Evolutionary conservation across 2,888 invertebrate species (phyloP), one percentile per base, ranked within the genome.

Genomic region (Cephus spinipes): DNA sequence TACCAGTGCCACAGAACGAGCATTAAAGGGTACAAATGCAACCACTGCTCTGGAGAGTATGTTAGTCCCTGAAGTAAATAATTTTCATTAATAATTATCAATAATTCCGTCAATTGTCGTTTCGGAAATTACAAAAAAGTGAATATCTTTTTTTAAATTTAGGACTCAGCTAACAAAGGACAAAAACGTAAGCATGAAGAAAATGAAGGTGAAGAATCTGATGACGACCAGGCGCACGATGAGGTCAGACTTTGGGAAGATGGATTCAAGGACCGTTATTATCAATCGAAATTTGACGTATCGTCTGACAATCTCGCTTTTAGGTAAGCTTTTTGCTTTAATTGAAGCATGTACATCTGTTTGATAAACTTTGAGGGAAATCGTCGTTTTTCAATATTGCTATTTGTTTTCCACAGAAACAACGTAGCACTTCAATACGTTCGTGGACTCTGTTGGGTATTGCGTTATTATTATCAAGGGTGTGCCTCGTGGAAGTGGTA

Each of bases 401-500:
- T 30, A 31, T 74, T 68, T 79, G 35, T 77, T 81, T 81, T 79
- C 88, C 89, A 40, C 77, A 94, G 95, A 85, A 95, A 97, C 90
- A 95, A 96, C 86, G 98, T 99, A 69, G 98, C 98, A 3, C 93
- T 96, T 75, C 98, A 99, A 89, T 99, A 99, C 93, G 98, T 98
- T 4, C 94, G 96, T 76, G 99, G 99, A 0, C 93, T 99, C 75
- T 98, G 98, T 92, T 99, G 99, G 99, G 99, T 99, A 78, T 93
- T 99, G 36, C 95, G 97, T 85, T 99, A 99, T 93, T 99, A 99
- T 92, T 99, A 99, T 93, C 99, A 99, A 94, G 99, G 99, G 76
- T 99, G 99, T 93, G 97, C 98, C 68, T 98, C 98, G 31, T 99
- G 99, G 99, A 97, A 99, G 92, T 99, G 99, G 99, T 99, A 98